phyloP scores from a whole-genome alignment of 2,113 vertebrate genomes.

The Hypocryptadius cinnamomeus region DNA sequence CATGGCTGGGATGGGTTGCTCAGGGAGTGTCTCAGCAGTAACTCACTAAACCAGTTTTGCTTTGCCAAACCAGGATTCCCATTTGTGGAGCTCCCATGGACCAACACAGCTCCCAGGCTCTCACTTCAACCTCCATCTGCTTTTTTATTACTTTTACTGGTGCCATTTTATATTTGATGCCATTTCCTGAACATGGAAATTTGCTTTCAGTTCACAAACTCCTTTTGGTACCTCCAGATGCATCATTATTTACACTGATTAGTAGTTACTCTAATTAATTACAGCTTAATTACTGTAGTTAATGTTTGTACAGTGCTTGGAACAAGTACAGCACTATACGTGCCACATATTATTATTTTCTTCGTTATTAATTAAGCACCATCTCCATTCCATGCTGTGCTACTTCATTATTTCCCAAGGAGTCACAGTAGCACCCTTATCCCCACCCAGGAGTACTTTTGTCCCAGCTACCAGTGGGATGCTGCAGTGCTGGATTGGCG shows the following conservation, averaged over 20 bases:
- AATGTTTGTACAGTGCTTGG: constrained; percentile 61
- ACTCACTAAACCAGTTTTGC: neutral
- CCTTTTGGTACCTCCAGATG: constrained; percentile 53
- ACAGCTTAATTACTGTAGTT: constrained; percentile 60
- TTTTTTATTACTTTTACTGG: neutral
- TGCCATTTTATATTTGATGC: constrained; percentile 3
- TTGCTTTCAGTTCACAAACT: constrained; percentile 50
- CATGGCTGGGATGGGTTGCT: neutral
- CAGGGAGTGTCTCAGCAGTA: neutral
- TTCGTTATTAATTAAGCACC: constrained; percentile 26
- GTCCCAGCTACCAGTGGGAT: neutral
- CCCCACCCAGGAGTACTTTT: neutral
- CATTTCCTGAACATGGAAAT: constrained; percentile 14
- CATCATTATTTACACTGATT: constrained; percentile 65
- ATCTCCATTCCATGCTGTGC: constrained; percentile 20
- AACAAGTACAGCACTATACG: constrained; percentile 43
- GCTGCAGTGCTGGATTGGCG: neutral
- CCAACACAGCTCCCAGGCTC: neutral
- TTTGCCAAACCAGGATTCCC: neutral
- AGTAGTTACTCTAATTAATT: constrained; percentile 65
- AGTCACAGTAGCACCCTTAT: neutral
- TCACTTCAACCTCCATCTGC: neutral
- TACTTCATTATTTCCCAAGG: constrained; percentile 8
- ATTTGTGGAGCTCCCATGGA: rapidly evolving
- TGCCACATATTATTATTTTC: constrained; percentile 47